Base-by-base conservation (phyloP, 35 echinoderm and acorn worm genomes). In the Ophioderma brevispina region DNA sequence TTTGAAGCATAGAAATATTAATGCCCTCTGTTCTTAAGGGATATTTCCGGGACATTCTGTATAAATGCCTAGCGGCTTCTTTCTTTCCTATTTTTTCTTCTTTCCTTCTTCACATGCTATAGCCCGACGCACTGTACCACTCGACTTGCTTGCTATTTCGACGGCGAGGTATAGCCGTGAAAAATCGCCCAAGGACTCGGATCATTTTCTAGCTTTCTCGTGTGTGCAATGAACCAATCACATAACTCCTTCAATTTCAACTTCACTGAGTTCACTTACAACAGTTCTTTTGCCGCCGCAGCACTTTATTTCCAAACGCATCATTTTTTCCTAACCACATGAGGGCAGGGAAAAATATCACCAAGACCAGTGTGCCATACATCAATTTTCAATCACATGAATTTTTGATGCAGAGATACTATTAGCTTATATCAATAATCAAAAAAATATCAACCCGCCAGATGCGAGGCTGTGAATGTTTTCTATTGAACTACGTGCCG, bases 311-410 rank as follows among this genome's bases (percentile, higher is more conserved):
- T 70, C 1, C 10, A 70, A 70, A 70, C 59, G n/a, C 59, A 18
- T 70, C n/a, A 13, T 70, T 70, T 70, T 30, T 70, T 70, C n/a
- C 59, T 2, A 70, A 70, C 23, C 59, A 25, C 59, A 70, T 2
- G 23, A 70, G 59, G 28, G 59, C 4, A 70, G 4, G 17, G 59
- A 30, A 70, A 70, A 70, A 70, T 70, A 70, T 25, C 59, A 25
- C 10, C 59, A 25, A 70, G 59, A 13, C 59, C 59, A 70, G 41
- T 46, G 41, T 17, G 41, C 41, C 41, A 46, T 46, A 17, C 59
- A 70, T 70, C 59, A 70, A 70, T 25, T 70, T 70, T 70, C 59
- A 70, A 70, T 70, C 59, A 25, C 59, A 70, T 70, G 59, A 70
- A 70, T 70, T 70, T 70, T 70, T 70, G 59, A 70, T 70, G 59